Evolutionary conservation across 2,797 vertebrate species (phyloP), one percentile per base, ranked within the genome.

Genomic region (Xiphorhynchus erythropygius): DNA sequence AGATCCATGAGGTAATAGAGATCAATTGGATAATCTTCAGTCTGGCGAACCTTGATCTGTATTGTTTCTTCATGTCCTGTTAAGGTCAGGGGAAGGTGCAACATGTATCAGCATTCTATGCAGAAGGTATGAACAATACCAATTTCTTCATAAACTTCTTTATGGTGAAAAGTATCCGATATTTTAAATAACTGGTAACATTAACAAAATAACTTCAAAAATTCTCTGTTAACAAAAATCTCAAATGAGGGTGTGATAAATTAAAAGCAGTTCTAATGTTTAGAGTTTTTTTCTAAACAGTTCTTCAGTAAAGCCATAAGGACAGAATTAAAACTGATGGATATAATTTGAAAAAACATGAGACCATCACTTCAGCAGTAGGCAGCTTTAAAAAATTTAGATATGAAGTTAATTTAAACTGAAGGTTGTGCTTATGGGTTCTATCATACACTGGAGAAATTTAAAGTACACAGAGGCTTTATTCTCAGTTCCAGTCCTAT

Each of bases 1-100:
- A 99, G 98, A 97, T 99, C 99, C 99, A 99, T 99, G 96, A 99
- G 98, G 97, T 99, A 99, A 97, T 99, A 99, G 74, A 99, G 97
- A 90, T 99, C 99, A 84, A 99, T 99, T 1, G 99, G 99, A 92
- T 99, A 99, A 97, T 99, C 99, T 96, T 99, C 99, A 3, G 98
- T 98, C 96, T 99, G 99, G 70, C 99, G 98, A 83, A 99, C 98
- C 76, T 98, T 98, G 59, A 99, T 98, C 97, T 99, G 98, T 94
- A 99, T 98, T 44, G 98, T 99, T 97, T 99, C 96, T 86, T 98
- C 97, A 92, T 97, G 98, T 90, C 99, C 99, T 99, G 7, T 82
- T 46, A 88, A 93, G 65, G 30, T 49, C 70, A 68, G 30, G 8
- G 67, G 62, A 87, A 93, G 93, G 89, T 25, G 47, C n/a, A 56